Base-by-base conservation (phyloP, 2,113 vertebrate genomes). In the Perca flavescens region DNA sequence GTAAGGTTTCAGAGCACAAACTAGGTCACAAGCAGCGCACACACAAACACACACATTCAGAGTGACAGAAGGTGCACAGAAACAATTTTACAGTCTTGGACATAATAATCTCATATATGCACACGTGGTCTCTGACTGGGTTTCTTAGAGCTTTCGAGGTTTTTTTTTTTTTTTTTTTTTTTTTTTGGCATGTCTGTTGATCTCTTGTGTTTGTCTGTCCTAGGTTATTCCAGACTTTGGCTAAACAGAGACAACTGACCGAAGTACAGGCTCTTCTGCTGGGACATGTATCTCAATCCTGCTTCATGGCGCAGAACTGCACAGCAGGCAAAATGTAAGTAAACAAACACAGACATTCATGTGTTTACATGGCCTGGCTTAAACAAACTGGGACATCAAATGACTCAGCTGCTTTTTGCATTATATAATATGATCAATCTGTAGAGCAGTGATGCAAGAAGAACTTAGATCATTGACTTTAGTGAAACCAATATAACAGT, bases 221-320 rank as follows among this genome's bases (percentile, higher is more conserved):
- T 28, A 93, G 85, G 63, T 80, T 89, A 21, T 88, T 77, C 64
- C 40, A 15, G 86, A 96, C 94, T 28, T 81, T 97, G 89, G 91
- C 83, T 0, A 72, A 61, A 47, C 93, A 89, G 87, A 85, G 60
- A 53, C 87, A 80, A 65, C 86, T 96, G 79, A 88, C 13, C 5
- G 89, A 75, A 56, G 64, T 5, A 0, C 92, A 87, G 53, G 50
- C 70, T 21, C 79, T 92, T 8, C 89, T 97, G 74, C 75, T 94
- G 71, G 79, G 79, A 28, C 83, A 84, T 1, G 85, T 95, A n/a
- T 94, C 94, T 31, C 77, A 28, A 6, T 92, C 88, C 73, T 95
- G 95, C 87, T 95, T 96, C 87, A 63, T 90, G 88, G 22, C 25
- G 2, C 81, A 73, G 62, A 80, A 92, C 78, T 95, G 94, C 83